Evolutionary conservation across 2,888 invertebrate species (phyloP).

Genomic region (Plebejus melissa): DNA sequence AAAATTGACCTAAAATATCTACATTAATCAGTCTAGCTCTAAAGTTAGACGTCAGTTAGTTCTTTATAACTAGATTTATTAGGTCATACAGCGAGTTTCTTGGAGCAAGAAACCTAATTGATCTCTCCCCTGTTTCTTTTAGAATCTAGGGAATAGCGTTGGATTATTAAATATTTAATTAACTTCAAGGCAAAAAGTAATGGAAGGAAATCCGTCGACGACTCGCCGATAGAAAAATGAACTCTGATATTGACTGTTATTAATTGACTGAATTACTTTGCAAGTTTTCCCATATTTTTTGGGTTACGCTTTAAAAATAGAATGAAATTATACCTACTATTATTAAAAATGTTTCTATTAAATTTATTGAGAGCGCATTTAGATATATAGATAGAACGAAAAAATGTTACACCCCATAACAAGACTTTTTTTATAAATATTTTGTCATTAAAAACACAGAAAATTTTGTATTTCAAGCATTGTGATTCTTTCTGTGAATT

Average conservation of each 20-base stretch:
- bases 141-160: conserved; percentile 17
- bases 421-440: not conserved
- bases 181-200: conserved; percentile 17
- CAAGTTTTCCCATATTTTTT: not conserved
- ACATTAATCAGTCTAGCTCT: not conserved
- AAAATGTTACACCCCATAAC: no score
- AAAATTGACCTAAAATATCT: not conserved
- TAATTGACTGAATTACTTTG: not conserved
- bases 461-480: not conserved
- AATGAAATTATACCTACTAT: not conserved
- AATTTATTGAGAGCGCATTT: no score
- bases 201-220: not conserved
- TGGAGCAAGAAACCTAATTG: conserved; percentile 21
- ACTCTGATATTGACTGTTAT: conserved; percentile 5
- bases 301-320: not conserved
- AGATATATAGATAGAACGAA: no score
- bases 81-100: conserved; percentile 23
- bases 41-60: conserved; percentile 1
- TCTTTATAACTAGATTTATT: conserved; percentile 24
- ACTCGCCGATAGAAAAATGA: not conserved
- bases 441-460: not conserved
- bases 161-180: conserved; percentile 27
- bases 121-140: conserved; percentile 6
- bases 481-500: not conserved
- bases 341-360: no score